Evolutionary conservation across 2,113 vertebrate species (phyloP), one percentile per base, ranked within the genome.

Genomic region (Hyla sarda): DNA sequence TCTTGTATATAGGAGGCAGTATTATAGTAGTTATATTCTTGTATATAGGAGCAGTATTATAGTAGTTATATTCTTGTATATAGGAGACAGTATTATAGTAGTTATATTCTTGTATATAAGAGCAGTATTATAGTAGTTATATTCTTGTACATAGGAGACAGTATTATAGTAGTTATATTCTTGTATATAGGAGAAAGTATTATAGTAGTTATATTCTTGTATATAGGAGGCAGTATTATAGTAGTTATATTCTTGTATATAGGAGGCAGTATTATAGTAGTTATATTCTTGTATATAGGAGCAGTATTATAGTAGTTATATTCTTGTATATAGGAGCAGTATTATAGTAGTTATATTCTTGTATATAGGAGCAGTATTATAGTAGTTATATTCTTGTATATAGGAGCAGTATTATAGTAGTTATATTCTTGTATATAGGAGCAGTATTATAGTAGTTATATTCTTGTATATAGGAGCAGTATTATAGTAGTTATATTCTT

Each of bases 301-400:
- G 21, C 54, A 58, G 54, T 58, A n/a, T 58, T 58, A 58, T 58
- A 41, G 41, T 41, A 41, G 41, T 41, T 58, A 58, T 58, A n/a
- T 58, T 58, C 23, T n/a, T 58, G 56, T 58, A 58, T 10, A n/a
- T 58, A 58, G 21, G 8, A 8, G 21, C 21, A 23, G 56, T 58
- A 58, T 58, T 58, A n/a, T 58, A 58, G 56, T 58, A 58, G 21
- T 58, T 58, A 58, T n/a, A 58, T n/a, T 58, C 56, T 58, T 58
- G 9, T n/a, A 58, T 10, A 23, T n/a, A n/a, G 56, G 21, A 1
- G 23, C 21, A 58, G 56, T 58, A n/a, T 58, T 58, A 58, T 58
- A 58, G 56, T 58, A 58, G 56, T 58, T n/a, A 58, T 58, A 58
- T 58, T 58, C 23, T n/a, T 58, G 41, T 48, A 13, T 48, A 48